Evolutionary conservation across 37 sponge, comb jelly and placozoan genomes (phyloP).

Genomic region (Haliclona indistincta): DNA sequence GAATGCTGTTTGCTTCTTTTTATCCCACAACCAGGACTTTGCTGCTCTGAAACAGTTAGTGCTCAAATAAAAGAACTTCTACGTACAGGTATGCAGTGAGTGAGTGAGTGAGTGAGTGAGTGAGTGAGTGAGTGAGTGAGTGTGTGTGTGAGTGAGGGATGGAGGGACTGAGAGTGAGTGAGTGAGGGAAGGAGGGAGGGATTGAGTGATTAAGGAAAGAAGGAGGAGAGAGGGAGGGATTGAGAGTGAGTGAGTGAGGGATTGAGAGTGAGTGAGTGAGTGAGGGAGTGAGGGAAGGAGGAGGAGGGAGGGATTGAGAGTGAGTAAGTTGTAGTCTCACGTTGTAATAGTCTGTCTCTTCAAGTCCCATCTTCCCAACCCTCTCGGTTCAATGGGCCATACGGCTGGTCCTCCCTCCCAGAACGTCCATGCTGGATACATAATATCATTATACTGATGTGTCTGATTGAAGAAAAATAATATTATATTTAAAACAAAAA

Average conservation of each 20-base stretch:
- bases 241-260: slow-evolving; percentile 1
- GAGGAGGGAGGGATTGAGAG: too few species aligned
- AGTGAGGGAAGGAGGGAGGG: too few species aligned
- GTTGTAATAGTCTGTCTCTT: slow-evolving; percentile 65
- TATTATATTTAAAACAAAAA: not conserved
- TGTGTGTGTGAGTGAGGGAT: too few species aligned
- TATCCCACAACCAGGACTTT: slow-evolving; percentile 72
- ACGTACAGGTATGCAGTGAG: too few species aligned
- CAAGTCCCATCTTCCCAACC: slow-evolving; percentile 82
- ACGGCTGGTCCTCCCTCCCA: slow-evolving; percentile 91
- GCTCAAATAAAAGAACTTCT: too few species aligned
- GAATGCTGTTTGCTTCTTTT: slow-evolving; percentile 61
- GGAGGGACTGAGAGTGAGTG: too few species aligned
- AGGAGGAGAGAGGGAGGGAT: not conserved
- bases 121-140: too few species aligned
- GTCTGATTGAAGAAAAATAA: slow-evolving; percentile 38
- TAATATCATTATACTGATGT: slow-evolving; percentile 66
- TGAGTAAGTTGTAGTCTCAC: too few species aligned
- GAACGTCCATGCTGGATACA: slow-evolving; percentile 96
- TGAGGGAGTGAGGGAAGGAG: too few species aligned
- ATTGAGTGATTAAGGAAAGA: too few species aligned
- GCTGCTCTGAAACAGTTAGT: slow-evolving; percentile 42
- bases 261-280: too few species aligned
- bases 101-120: too few species aligned
- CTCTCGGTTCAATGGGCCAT: slow-evolving; percentile 71